Percentiles rank a stretch among this genome's conserved stretches.
Evolutionary conservation across 2,113 vertebrate genomes (phyloP).

Genomic region (Macaca fascicularis): DNA sequence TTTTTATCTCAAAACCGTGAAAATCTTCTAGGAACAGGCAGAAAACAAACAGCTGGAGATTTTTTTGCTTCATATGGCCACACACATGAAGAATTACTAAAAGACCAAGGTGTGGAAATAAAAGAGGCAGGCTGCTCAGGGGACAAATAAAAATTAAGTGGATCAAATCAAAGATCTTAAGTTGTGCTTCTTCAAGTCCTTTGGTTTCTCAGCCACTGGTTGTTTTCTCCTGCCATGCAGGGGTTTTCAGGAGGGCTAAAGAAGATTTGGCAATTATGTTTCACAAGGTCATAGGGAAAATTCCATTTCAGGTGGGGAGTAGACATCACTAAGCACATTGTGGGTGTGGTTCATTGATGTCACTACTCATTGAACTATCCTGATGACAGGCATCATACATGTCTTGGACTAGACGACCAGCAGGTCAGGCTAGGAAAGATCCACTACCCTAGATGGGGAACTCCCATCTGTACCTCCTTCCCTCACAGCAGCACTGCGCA

Average conservation of each 20-base stretch:
- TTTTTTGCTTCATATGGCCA: neutral
- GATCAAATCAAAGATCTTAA: neutral
- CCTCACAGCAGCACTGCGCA: neutral
- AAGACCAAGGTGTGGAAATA: neutral
- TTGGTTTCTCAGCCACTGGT: neutral
- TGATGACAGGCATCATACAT: neutral
- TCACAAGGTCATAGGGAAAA: neutral
- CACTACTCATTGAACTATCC: neutral
- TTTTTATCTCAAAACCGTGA: neutral
- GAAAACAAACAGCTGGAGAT: neutral
- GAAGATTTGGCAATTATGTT: neutral
- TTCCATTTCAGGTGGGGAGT: neutral
- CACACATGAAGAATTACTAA: neutral
- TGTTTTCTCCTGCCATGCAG: neutral
- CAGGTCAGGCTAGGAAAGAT: neutral
- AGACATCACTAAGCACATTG: neutral
- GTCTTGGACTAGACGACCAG: rapidly evolving
- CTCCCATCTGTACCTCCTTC: neutral
- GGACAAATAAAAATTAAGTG: neutral
- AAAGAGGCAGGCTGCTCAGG: neutral
- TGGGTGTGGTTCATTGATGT: neutral
- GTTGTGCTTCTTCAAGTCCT: neutral
- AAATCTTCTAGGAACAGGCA: neutral
- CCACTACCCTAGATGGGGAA: neutral
- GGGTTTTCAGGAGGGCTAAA: neutral